Evolutionary conservation across 53 echinoderm and acorn worm genomes (phyloP).

Genomic region (Luidia sarsii): DNA sequence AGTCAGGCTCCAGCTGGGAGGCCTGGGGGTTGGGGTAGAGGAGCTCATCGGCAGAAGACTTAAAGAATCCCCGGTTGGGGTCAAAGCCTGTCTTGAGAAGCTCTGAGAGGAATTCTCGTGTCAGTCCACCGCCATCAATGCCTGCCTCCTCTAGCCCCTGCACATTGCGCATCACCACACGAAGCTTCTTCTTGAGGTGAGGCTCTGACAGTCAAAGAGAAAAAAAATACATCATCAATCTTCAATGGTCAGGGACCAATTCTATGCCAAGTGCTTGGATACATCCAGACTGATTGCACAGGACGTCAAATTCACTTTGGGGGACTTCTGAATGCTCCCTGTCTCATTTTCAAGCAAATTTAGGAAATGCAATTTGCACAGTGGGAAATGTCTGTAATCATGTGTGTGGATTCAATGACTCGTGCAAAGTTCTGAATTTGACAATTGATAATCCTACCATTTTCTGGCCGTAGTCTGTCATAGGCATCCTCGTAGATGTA

Average conservation of each 20-base stretch:
- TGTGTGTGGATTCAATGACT: too few species aligned
- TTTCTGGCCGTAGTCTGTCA: constrained; percentile 90
- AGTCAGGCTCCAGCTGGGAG: constrained; percentile 69
- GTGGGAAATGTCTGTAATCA: too few species aligned
- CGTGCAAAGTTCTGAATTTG: neutral
- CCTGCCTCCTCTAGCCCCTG: constrained; percentile 96
- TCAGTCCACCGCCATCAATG: constrained; percentile 90
- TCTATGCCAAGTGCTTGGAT: too few species aligned
- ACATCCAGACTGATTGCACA: too few species aligned
- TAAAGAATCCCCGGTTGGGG: constrained; percentile 95
- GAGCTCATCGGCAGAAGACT: constrained; percentile 80
- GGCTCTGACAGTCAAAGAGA: constrained; percentile 59
- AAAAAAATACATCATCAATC: neutral
- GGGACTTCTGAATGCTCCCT: too few species aligned
- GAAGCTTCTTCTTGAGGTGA: constrained; percentile 76
- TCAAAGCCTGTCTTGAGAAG: constrained; percentile 90
- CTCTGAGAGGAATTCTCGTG: constrained; percentile 83
- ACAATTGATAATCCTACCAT: constrained; percentile 62
- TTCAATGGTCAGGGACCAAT: constrained; percentile 1
- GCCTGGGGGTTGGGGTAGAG: constrained; percentile 94
- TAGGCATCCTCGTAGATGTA: constrained; percentile 98
- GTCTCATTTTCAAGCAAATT: too few species aligned
- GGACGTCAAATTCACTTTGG: too few species aligned
- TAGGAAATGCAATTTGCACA: too few species aligned
- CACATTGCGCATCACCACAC: constrained; percentile 80